Evolutionary conservation across 2,888 invertebrate species (phyloP).

Genomic region (Dione vanillae): DNA sequence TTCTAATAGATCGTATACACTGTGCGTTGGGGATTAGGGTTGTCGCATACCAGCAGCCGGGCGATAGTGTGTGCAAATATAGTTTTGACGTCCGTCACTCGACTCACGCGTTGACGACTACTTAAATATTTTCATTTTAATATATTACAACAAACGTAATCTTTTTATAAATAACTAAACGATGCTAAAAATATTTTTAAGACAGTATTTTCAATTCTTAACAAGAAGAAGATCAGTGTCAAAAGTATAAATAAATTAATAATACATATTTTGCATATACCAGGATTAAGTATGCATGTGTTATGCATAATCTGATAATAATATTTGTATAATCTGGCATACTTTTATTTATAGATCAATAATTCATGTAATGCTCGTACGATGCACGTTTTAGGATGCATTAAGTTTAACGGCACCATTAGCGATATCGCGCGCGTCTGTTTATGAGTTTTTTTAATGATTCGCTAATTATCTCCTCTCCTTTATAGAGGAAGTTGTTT

Average conservation of each 20-base stretch:
- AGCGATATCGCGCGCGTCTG: conserved; percentile 63
- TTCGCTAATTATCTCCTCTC: conserved; percentile 65
- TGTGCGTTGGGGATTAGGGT: conserved; percentile 64
- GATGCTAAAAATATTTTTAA: neutral
- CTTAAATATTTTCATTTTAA: conserved; percentile 35
- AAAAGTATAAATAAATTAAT: conserved; percentile 5
- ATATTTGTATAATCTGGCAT: conserved; percentile 25
- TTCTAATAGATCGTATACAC: conserved; percentile 64
- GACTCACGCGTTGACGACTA: conserved; percentile 42
- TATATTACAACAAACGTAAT: conserved; percentile 7
- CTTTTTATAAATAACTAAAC: conserved; percentile 6
- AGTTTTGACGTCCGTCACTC: conserved; percentile 66
- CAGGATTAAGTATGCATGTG: conserved; percentile 21
- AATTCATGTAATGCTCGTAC: conserved; percentile 44
- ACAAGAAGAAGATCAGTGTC: neutral
- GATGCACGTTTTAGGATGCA: conserved; percentile 43
- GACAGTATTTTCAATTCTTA: neutral
- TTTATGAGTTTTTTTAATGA: conserved; percentile 67
- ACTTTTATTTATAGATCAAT: conserved; percentile 42
- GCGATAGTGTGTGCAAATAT: conserved; percentile 77
- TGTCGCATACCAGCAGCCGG: conserved; percentile 73
- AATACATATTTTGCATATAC: conserved; percentile 15
- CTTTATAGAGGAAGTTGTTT: conserved; percentile 44
- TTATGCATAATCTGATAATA: neutral
- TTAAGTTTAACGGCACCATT: conserved; percentile 53